These are phyloP conservation scores for Cephus rjabovi DNA, from an alignment of 2,888 invertebrate species.

Conservation along the genomic window DNA sequence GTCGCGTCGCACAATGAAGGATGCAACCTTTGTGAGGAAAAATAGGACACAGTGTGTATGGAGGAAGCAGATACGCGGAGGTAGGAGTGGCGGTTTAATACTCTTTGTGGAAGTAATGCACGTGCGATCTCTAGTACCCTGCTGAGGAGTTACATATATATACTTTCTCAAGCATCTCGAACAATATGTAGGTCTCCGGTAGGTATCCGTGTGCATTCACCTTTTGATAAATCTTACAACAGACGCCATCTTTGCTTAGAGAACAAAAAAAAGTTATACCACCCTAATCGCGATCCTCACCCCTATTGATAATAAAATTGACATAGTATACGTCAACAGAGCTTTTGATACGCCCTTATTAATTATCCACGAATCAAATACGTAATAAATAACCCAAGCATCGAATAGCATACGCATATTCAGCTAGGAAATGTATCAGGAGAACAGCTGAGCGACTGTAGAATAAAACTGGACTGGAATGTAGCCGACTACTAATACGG, in stretches of 20 bases:
- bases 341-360: background rate
- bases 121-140: conserved; percentile 38
- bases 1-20: conserved; percentile 43
- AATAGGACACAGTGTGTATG: conserved; percentile 42
- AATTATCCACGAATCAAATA: background rate
- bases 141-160: background rate
- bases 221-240: background rate
- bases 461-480: background rate
- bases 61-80: conserved; percentile 17
- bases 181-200: background rate
- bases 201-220: background rate
- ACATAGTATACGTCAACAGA: background rate
- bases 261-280: background rate
- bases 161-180: background rate
- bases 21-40: conserved; percentile 45
- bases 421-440: background rate
- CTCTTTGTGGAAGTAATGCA: conserved; percentile 42
- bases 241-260: background rate
- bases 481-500: background rate
- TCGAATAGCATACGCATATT: background rate
- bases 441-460: background rate
- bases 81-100: conserved; percentile 41
- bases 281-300: background rate
- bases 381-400: background rate
- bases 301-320: background rate